Conservation (phyloP, 2,797 vertebrate genomes). For the Fundulus diaphanus region DNA sequence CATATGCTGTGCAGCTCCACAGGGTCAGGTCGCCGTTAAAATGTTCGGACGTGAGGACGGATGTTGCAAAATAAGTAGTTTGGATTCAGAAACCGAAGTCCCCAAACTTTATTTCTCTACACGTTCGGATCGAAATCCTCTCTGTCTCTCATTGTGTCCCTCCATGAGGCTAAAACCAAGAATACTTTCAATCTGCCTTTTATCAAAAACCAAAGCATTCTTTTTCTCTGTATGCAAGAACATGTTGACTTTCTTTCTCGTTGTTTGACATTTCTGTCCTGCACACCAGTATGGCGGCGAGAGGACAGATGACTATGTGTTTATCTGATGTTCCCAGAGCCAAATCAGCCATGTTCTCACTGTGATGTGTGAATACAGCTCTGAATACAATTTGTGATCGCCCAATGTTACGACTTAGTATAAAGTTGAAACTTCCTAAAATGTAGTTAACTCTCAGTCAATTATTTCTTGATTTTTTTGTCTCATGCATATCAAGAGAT, state of each 20-base stretch:
- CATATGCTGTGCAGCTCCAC: constrained; percentile 29
- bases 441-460: neutral
- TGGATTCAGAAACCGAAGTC: constrained; percentile 40
- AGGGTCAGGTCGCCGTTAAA: constrained; percentile 50
- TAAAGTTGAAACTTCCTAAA: neutral
- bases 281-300: constrained; percentile 29
- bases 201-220: constrained; percentile 13
- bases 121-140: constrained; percentile 12
- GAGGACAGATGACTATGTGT: constrained; percentile 44
- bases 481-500: constrained; percentile 1
- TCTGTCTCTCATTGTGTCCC: constrained; percentile 21
- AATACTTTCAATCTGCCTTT: constrained; percentile 25
- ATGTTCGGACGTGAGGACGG: constrained; percentile 52
- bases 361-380: constrained; percentile 16
- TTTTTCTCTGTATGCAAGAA: constrained; percentile 31
- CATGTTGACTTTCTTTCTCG: constrained; percentile 40
- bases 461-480: neutral
- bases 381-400: constrained; percentile 4
- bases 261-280: constrained; percentile 59
- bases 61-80: constrained; percentile 32
- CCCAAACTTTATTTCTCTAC: constrained; percentile 37
- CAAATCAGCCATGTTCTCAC: constrained; percentile 27
- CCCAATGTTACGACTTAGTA: neutral
- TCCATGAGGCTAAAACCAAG: constrained; percentile 24
- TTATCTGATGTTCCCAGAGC: constrained; percentile 37